Percentiles rank a stretch among this genome's conserved stretches.
Conservation (phyloP, 2,113 vertebrate genomes). For the Malurus cyaneus region DNA sequence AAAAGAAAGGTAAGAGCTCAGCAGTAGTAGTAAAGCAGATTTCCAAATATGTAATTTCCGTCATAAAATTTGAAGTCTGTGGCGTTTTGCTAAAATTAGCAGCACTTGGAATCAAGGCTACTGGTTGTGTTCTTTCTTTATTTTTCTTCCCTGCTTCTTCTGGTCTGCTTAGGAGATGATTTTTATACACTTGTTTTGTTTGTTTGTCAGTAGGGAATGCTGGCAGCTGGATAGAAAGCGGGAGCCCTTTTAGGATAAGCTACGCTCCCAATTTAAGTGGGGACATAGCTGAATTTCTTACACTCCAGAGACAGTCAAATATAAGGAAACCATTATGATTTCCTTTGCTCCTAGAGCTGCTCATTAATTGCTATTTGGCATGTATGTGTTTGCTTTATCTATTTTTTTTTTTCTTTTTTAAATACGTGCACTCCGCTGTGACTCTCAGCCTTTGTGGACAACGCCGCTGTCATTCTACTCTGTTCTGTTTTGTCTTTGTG, state of each 20-base stretch:
- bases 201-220: background rate
- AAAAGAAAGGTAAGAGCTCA: background rate
- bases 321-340: background rate
- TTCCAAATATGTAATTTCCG: background rate
- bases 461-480: accelerated
- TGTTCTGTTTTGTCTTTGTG: background rate
- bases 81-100: background rate
- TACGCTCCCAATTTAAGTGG: accelerated
- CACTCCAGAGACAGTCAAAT: background rate
- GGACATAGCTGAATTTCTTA: background rate
- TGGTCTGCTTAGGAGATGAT: background rate
- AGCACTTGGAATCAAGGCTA: background rate
- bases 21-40: background rate
- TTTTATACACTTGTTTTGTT: background rate
- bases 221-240: background rate
- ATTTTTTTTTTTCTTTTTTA: background rate
- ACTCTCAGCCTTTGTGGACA: background rate
- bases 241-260: background rate
- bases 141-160: background rate
- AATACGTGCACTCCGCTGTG: background rate
- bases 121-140: no score
- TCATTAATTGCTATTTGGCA: background rate
- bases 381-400: background rate
- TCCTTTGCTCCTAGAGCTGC: background rate
- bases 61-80: background rate